Evolutionary conservation across 1,140 invertebrate genomes (phyloP), one percentile per base, ranked within the genome.

Genomic region (Halictus rubicundus): DNA sequence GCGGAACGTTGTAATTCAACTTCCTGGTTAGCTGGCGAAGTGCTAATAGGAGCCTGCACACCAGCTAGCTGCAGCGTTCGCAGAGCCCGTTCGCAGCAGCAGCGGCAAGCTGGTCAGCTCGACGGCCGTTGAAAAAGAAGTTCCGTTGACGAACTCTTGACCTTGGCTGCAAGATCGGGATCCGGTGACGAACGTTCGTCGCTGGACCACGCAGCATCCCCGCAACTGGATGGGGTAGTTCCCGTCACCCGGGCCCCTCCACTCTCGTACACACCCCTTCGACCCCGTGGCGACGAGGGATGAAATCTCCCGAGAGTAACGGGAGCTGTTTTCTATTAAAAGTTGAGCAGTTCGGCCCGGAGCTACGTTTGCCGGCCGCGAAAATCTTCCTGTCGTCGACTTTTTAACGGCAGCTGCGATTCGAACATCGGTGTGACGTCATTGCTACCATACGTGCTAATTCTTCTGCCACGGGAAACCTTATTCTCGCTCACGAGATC

Each of bases 181-280:
- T 89, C 88, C 69, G 75, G 70, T 71, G 82, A 79, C 49, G 32
- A 68, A 70, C 75, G 73, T 66, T 80, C 68, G 83, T 32, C 71
- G 71, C 83, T 90, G 90, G 90, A 90, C 90, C 86, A 84, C 63
- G 81, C 91, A 92, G 91, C 89, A 90, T 91, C 91, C 86, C 9
- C 84, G 54, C 83, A 90, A 91, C 91, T 90, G 90, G 91, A 90
- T 87, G 78, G 90, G 87, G 88, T 89, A 81, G 89, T 88, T 86
- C 75, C 61, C 81, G 37, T 64, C 73, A 75, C 42, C 54, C n/a
- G n/a, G 63, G 86, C 77, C 69, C 76, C 76, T 76, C 2, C 32
- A 5, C 76, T 68, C 68, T 77, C 54, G 23, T 14, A 25, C 39
- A 60, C 73, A 84, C 80, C 87, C 87, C 81, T 81, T 66, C 52